These are phyloP conservation scores for Ceratina japonica DNA, from an alignment of 1,140 invertebrate species.

Conservation along the genomic window DNA sequence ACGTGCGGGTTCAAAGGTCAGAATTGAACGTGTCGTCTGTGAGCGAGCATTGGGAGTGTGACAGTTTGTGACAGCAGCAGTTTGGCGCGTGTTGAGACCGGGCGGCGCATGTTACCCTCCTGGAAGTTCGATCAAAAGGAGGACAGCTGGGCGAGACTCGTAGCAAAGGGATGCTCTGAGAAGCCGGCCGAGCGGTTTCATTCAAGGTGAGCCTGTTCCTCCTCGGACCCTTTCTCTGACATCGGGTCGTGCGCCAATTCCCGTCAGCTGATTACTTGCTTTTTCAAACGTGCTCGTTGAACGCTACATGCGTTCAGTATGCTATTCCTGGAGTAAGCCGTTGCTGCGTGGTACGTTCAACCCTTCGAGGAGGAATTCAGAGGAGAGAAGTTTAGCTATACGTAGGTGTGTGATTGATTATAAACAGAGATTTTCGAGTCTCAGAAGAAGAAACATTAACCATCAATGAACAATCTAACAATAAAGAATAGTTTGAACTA, in stretches of 20 bases:
- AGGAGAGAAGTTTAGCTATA: neutral
- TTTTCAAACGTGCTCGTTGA: neutral
- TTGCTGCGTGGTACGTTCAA: neutral
- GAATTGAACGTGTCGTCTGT: too few species aligned
- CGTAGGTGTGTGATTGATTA: neutral
- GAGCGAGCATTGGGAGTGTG: neutral
- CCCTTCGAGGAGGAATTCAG: too few species aligned
- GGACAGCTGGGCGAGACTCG: slow-evolving; percentile 48
- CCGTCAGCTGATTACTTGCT: slow-evolving; percentile 1
- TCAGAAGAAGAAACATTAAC: too few species aligned
- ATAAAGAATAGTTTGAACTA: too few species aligned
- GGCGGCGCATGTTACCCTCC: slow-evolving; percentile 58
- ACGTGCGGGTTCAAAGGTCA: neutral
- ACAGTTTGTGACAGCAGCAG: neutral
- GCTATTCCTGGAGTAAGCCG: neutral
- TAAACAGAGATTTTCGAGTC: too few species aligned
- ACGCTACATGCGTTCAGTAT: neutral
- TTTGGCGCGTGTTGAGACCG: slow-evolving; percentile 25
- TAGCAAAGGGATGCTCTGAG: slow-evolving; percentile 52
- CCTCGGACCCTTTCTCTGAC: neutral
- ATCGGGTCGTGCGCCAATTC: neutral
- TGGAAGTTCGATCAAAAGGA: slow-evolving; percentile 46
- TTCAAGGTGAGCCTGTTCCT: slow-evolving; percentile 48
- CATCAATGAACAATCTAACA: too few species aligned
- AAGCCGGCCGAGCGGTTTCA: slow-evolving; percentile 2